phyloP scores from a whole-genome alignment of 1,140 invertebrate species.

The Reticulitermes speratus region DNA sequence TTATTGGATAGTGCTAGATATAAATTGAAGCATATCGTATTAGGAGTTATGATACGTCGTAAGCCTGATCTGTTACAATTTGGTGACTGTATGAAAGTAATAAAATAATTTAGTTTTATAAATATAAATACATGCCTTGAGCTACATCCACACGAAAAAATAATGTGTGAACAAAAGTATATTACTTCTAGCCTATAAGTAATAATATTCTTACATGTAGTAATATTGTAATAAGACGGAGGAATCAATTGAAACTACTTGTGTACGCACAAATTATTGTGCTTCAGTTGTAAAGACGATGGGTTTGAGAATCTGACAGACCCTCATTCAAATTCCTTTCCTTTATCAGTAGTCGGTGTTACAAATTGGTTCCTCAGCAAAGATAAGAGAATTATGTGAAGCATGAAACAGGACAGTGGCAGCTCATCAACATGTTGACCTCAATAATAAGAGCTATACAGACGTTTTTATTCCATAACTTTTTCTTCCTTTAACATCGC shows the following conservation, averaged over 20 bases:
- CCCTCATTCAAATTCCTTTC: no score
- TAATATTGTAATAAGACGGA: neutral
- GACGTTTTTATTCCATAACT: no score
- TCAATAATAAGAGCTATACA: no score
- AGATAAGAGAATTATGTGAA: no score
- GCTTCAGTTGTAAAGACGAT: no score
- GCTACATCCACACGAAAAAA: neutral
- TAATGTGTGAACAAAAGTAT: neutral
- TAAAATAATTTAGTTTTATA: conserved; percentile 19
- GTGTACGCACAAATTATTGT: no score
- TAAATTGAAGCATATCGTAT: neutral
- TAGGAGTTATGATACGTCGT: neutral
- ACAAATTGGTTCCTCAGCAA: no score
- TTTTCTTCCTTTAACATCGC: no score
- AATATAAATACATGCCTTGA: neutral
- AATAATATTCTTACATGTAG: conserved; percentile 1
- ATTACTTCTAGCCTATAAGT: neutral
- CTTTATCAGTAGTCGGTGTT: no score
- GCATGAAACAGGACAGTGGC: no score
- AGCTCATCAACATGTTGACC: no score
- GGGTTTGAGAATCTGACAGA: no score
- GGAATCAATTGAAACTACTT: neutral
- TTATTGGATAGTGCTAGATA: neutral
- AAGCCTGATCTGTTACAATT: neutral
- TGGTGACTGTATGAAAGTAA: neutral